Base-by-base conservation (phyloP, 1,140 invertebrate genomes). In the Drosophila ananassae region DNA sequence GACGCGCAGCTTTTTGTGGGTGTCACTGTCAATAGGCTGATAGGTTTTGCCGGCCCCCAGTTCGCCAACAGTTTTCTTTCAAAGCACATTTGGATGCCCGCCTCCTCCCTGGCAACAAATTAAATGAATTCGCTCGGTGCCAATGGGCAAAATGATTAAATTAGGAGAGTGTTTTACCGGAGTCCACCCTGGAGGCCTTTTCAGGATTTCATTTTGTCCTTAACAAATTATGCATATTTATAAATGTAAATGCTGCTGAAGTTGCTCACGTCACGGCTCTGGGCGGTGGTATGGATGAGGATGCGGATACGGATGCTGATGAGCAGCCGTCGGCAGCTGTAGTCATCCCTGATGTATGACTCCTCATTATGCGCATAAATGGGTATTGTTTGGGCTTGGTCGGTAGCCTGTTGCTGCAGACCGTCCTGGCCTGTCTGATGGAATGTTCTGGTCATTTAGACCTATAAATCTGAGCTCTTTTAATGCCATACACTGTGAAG, bases 281-380 rank as follows among this genome's bases (percentile, higher is more conserved):
- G 13, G 13, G 13, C 10, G 41, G 8, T 17, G 41, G 6, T 9
- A 32, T 32, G 46, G 46, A 8, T n/a, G 10, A 2, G 52, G 46
- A 34, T 41, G 10, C 46, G 24, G 34, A 25, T n/a, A 12, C 25
- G 4, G 7, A 44, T 44, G 17, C 53, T 73, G 72, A 50, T 77
- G 73, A 52, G 46, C 47, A 71, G 68, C 55, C 51, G 73, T 24
- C 63, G 72, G 48, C 67, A 69, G 67, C 63, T 69, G 67, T 55
- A 57, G 44, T 50, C 67, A 57, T 41, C 21, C 54, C 59, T 85
- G 73, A 85, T 81, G 48, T 68, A 87, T 85, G 78, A 51, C 69
- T 73, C 41, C 74, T 85, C 82, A 72, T 85, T 87, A 87, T 75
- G 69, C 58, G 61, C 74, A 87, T 87, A 78, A 85, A 87, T 87